These are phyloP conservation scores for Ciconia boyciana DNA, from an alignment of 2,113 vertebrate species.

Conservation along the genomic window DNA sequence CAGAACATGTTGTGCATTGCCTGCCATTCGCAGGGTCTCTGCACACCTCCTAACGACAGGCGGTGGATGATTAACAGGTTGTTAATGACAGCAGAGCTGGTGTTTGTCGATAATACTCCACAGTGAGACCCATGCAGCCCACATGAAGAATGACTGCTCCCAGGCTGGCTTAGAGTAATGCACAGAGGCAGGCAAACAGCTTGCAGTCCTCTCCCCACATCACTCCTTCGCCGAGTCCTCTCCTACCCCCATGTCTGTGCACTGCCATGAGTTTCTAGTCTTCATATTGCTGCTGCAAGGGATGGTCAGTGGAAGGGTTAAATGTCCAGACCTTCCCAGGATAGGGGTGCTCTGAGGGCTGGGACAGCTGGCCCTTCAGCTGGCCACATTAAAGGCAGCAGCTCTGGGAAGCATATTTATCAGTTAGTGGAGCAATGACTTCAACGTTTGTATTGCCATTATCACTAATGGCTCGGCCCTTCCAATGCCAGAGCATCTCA, in stretches of 20 bases:
- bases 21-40: neutral
- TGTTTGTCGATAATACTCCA: neutral
- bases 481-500: neutral
- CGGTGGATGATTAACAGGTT: neutral
- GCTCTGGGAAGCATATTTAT: neutral
- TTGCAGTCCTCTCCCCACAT: neutral
- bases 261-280: neutral
- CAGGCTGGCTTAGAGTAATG: neutral
- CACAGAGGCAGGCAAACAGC: neutral
- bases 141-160: neutral
- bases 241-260: neutral
- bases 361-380: neutral
- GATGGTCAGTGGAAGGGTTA: neutral
- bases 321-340: neutral
- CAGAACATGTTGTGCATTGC: neutral
- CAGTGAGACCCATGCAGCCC: neutral
- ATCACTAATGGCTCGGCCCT: neutral
- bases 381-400: neutral
- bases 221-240: fast-evolving
- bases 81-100: neutral
- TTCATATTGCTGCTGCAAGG: neutral
- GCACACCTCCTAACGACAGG: neutral
- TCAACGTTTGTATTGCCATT: neutral
- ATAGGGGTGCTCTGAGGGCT: neutral
- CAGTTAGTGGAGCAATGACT: neutral